Base-by-base conservation (phyloP, 2,888 invertebrate species). In the Volucella zonaria region DNA sequence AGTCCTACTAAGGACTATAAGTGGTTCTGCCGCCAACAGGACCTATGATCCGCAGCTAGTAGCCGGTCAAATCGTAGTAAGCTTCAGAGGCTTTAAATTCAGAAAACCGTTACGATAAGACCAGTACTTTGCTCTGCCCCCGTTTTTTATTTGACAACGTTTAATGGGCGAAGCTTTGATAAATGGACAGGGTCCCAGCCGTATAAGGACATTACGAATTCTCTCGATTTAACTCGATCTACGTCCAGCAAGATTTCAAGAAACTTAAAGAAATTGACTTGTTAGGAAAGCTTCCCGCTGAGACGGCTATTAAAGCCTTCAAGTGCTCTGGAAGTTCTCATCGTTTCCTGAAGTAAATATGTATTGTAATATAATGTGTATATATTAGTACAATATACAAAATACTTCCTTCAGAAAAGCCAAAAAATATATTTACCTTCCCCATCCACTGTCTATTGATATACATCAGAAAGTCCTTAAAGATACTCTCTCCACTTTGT, bases 221-320 rank as follows among this genome's bases (percentile, higher is more conserved):
- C 45, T 23, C 45, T 67, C 14, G 56, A 68, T 52, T 61, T 71
- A 14, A 52, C 18, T 51, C 14, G 15, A 52, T 71, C 52, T 15
- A 52, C 71, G 23, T 59, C 71, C 14, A 71, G 18, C 23, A 59
- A 54, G n/a, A 49, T 10, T 40, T 71, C 59, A n/a, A 71, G 18
- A 51, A 71, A 59, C 42, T 71, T 59, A n/a, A 59, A 59, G 10
- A 59, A 59, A 52, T 23, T 59, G 11, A 40, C 66, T 11, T 52
- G 52, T 23, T 59, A 59, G 8, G 59, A 49, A 40, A 59, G 42
- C 47, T 10, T 59, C n/a, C 49, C 18, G n/a, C 70, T 70, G n/a
- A 59, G 58, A 8, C 40, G 47, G 23, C 70, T 58, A 8, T 70
- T 59, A 42, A 38, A 68, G 14, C 56, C 31, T 43, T 56, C 56